Evolutionary conservation across 2,797 vertebrate species (phyloP), one percentile per base, ranked within the genome.

Genomic region (Leptatherina wallacei): DNA sequence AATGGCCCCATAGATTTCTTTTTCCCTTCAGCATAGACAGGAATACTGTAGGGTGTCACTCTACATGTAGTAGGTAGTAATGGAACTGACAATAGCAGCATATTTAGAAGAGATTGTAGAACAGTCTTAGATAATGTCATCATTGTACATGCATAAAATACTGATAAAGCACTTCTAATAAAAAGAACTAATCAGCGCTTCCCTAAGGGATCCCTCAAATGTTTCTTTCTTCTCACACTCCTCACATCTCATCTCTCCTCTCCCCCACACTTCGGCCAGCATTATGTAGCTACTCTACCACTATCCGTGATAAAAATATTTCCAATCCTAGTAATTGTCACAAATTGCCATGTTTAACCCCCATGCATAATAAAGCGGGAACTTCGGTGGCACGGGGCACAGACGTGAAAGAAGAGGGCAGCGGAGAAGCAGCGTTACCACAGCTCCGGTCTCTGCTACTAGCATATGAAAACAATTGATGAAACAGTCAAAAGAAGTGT

Each of bases 121-220:
- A 79, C 78, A 81, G 75, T 83, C 85, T 83, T 60, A 81, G 77
- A 74, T 75, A 77, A 80, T 85, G 83, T 78, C 83, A 88, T 90
- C 84, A 88, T 82, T 78, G 69, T 71, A 13, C 78, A 56, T 77
- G 52, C 84, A 90, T 90, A 85, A 90, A 88, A 85, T 77, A 60
- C 72, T 75, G 77, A 85, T 88, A 87, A 88, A 89, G 82, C 7
- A 71, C 49, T 42, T 44, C 71, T 81, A 83, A 62, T 87, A 73
- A 82, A 74, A 75, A 59, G 40, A 59, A 52, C 66, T 59, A 61
- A 65, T 72, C 75, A 36, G 73, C 57, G 33, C 71, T 85, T 81
- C 89, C 91, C 89, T 78, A 82, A 88, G 90, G 90, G 85, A 87
- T 78, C 65, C 85, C 87, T 75, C 61, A 85, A 87, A 80, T 88